Base-by-base conservation (phyloP, 1,140 invertebrate species). In the Dendroctonus valens region DNA sequence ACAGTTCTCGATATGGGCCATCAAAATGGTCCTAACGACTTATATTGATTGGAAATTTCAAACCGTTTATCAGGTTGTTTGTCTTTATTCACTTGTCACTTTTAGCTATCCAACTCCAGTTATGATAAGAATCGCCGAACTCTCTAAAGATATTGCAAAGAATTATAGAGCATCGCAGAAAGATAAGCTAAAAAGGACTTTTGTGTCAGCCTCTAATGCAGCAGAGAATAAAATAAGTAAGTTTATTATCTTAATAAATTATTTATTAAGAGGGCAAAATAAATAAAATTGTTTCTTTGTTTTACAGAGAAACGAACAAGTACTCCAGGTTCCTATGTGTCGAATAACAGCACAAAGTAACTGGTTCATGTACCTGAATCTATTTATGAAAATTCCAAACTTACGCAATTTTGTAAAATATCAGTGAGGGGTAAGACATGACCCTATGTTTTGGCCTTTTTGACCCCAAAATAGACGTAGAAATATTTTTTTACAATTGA, bases 91-190 rank as follows among this genome's bases (percentile, higher is more conserved):
- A 26, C 26, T 26, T 26, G 26, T 26, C 26, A 26, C 4, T 72
- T 72, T 67, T 26, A 79, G 70, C 70, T 89, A 84, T 76, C 91
- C 91, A 26, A 75, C 81, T 44, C 83, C 88, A 70, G 91, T 91
- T 0, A 95, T 95, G 93, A 79, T 83, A 15, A 75, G 87, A 44
- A 85, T 94, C 59, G 84, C 85, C 0, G 86, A 90, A 74, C 75
- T 94, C 44, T 88, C 91, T 0, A 79, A 86, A 75, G 89, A 89
- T 42, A 77, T 84, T n/a, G 84, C 82, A 0, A 79, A 81, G 68
- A 72, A 81, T 11, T 86, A 85, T 62, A 77, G 85, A 62, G 79
- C 84, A 54, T 77, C 79, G 37, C 83, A 84, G 70, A 83, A 83
- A 72, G 80, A 72, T 40, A 87, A 83, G 78, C 76, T 84, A 8